Percentiles rank a stretch among this genome's conserved stretches.
These are phyloP conservation scores for Brachyrhaphis roseni DNA, from an alignment of 2,797 vertebrate genomes.

Conservation along the genomic window DNA sequence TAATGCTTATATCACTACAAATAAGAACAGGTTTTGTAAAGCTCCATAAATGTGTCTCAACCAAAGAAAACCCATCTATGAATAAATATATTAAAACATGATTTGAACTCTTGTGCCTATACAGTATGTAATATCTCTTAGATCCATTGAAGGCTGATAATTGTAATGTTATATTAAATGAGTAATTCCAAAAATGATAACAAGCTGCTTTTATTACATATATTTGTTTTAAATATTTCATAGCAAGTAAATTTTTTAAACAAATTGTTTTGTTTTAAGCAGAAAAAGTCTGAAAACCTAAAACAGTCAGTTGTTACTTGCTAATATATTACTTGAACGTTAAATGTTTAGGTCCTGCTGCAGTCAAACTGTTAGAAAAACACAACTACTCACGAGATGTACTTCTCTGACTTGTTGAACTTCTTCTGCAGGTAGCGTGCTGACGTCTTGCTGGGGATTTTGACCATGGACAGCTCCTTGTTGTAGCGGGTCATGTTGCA, in stretches of 20 bases:
- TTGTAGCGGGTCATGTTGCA: conserved; percentile 98
- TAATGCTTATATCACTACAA: background rate
- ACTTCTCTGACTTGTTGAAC: conserved; percentile 98
- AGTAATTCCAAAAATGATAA: background rate
- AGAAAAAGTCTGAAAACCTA: background rate
- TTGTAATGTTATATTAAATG: background rate
- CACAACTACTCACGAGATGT: conserved; percentile 89
- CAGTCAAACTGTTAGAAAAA: no score
- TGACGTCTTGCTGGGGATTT: conserved; percentile 98
- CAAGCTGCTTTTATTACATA: background rate
- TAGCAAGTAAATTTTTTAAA: background rate
- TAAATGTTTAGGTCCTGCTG: background rate
- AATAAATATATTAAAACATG: background rate
- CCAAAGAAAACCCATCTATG: background rate
- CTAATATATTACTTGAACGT: background rate
- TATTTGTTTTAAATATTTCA: background rate
- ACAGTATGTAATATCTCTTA: background rate
- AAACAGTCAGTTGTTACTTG: background rate
- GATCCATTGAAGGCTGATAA: background rate
- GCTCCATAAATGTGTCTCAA: background rate
- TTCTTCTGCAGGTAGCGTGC: conserved; percentile 99
- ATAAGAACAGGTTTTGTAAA: background rate
- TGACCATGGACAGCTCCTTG: conserved; percentile 99
- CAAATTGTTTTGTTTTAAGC: background rate
- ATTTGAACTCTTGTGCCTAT: background rate